Evolutionary conservation across 2,113 vertebrate genomes (phyloP).

Genomic region (Periophthalmus modestus): DNA sequence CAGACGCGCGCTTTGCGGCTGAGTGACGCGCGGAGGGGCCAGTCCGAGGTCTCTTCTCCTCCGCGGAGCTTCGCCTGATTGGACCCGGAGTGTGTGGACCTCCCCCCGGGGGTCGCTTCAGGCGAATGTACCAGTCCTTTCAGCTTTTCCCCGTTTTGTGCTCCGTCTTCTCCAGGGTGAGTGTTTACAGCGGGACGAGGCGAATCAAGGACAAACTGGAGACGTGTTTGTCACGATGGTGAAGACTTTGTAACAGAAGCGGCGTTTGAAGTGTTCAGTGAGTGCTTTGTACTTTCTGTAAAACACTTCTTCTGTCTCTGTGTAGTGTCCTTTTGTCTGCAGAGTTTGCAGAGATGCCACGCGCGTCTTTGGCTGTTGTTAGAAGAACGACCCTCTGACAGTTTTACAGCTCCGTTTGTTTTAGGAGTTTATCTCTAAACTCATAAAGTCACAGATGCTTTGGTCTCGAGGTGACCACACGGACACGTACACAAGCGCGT

Average conservation of each 20-base stretch:
- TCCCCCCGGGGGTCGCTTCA: not conserved
- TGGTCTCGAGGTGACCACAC: not conserved
- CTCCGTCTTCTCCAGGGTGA: not conserved
- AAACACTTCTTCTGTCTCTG: not conserved
- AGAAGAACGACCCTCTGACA: not conserved
- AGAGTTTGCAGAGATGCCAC: not conserved
- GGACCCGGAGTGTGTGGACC: not conserved
- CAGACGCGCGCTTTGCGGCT: not conserved
- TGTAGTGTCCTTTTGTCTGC: no score
- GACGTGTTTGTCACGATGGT: constrained; percentile 16
- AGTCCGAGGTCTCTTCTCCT: not conserved
- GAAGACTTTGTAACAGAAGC: not conserved
- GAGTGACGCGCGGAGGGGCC: constrained; percentile 9
- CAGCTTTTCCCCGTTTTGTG: constrained; percentile 11
- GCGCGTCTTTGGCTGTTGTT: not conserved
- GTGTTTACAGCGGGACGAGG: constrained; percentile 19
- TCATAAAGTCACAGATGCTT: not conserved
- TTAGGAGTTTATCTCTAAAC: not conserved
- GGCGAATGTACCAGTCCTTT: constrained; percentile 19
- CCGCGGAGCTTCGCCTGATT: constrained; percentile 25
- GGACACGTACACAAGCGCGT: not conserved
- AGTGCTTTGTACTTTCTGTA: constrained; percentile 9
- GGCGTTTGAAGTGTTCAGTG: constrained; percentile 13
- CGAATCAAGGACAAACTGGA: constrained; percentile 27
- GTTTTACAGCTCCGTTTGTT: not conserved